These are phyloP conservation scores for Rhinoptilus africanus DNA, from an alignment of 2,113 vertebrate genomes.

Conservation along the genomic window DNA sequence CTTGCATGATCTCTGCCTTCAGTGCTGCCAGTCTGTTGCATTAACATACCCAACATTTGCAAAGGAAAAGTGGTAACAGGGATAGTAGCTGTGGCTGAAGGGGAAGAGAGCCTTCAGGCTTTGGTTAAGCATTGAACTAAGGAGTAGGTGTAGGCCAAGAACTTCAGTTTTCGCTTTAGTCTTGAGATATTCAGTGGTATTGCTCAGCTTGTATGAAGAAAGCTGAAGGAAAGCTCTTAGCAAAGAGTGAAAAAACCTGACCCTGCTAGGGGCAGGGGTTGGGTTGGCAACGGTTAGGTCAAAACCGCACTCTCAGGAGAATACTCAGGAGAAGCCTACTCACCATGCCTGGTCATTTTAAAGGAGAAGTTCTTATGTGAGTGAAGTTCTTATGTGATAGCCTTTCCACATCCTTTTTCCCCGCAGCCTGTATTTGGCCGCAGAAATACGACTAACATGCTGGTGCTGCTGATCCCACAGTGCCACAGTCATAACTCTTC, in stretches of 20 bases:
- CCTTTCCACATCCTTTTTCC: neutral
- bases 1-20: neutral
- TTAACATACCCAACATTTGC: neutral
- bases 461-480: neutral
- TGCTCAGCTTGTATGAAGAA: neutral
- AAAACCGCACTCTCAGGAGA: neutral
- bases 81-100: neutral
- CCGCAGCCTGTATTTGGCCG: neutral
- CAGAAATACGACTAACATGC: neutral
- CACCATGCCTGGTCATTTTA: neutral
- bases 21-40: neutral
- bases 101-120: neutral
- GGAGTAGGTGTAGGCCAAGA: neutral
- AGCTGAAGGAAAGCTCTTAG: neutral
- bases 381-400: neutral
- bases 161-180: neutral
- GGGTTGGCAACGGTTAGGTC: neutral
- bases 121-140: neutral
- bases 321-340: neutral
- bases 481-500: neutral
- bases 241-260: neutral
- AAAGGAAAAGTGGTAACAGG: neutral
- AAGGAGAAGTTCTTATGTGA: neutral
- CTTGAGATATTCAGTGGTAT: neutral
- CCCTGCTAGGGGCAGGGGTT: neutral